Evolutionary conservation across 2,113 vertebrate species (phyloP).

Genomic region (Chaetodon auriga): DNA sequence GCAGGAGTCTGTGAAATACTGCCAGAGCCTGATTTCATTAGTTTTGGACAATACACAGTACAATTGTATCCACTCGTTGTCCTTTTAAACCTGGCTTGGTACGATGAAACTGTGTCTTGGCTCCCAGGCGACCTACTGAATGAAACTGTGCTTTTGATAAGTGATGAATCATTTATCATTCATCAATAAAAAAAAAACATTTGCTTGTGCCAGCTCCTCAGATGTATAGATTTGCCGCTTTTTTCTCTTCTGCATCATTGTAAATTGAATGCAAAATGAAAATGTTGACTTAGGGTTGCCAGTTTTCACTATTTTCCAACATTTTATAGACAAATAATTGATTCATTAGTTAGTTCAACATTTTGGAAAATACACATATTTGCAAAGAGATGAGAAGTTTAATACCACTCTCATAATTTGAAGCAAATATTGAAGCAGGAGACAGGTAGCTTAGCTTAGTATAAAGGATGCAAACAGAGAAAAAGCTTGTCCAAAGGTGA

Average conservation of each 20-base stretch:
- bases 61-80: background rate
- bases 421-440: too few relatives aligned
- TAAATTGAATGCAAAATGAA: background rate
- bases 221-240: background rate
- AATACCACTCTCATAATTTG: background rate
- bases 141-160: background rate
- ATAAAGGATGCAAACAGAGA: background rate
- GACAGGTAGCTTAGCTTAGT: background rate
- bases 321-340: background rate
- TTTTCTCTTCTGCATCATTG: background rate
- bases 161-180: background rate
- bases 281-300: background rate
- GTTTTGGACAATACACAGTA: conserved; percentile 33
- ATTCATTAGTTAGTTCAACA: background rate
- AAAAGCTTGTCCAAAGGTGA: background rate
- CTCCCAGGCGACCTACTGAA: background rate
- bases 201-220: background rate
- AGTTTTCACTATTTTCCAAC: background rate
- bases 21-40: conserved; percentile 51
- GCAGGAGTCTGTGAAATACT: conserved; percentile 51
- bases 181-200: background rate
- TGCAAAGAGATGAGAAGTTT: background rate
- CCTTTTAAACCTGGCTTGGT: conserved; percentile 1
- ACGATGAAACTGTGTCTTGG: background rate
- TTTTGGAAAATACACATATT: background rate